Base-by-base conservation (phyloP, 2,888 invertebrate species). In the Bedellia somnulentella region DNA sequence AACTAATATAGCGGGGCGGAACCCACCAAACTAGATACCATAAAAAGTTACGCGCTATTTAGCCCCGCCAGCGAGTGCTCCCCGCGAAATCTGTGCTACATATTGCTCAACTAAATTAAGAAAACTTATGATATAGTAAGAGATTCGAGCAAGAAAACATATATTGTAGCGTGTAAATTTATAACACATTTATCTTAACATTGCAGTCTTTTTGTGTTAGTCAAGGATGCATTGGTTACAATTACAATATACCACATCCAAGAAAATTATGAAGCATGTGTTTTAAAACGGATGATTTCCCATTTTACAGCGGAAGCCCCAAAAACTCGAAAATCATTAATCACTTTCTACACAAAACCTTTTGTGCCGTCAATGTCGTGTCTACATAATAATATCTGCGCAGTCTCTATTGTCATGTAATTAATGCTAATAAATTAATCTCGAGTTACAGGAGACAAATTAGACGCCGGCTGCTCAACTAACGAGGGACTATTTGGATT, bases 401-500 rank as follows among this genome's bases (percentile, higher is more conserved):
- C 14, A 29, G 8, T 15, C 24, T 46, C 52, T 62, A 70, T 62
- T 67, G 64, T 66, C 63, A 62, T 56, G 55, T 60, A 67, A 71
- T 71, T 70, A 70, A 68, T 70, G 68, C 62, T 66, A 67, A 71
- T 71, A 73, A 71, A 73, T 75, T 71, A 71, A 73, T 73, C 67
- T 70, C 63, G 52, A 58, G 68, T 73, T 60, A 61, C 64, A 57
- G 57, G 59, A 71, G 71, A 75, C 73, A 73, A 71, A 73, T 75
- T 70, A 73, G 70, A 70, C 68, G 57, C 71, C 67, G 61, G 60
- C 66, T 71, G 73, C 64, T 66, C 67, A 57, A 57, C 70, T 73
- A 75, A 75, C 68, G 73, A 73, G 68, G 60, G 68, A 71, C 73
- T 67, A 73, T 75, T 75, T 64, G 68, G 66, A 67, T 71, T 73